These are phyloP conservation scores for Copidosoma aretas DNA, from an alignment of 2,888 invertebrate species.

Conservation along the genomic window DNA sequence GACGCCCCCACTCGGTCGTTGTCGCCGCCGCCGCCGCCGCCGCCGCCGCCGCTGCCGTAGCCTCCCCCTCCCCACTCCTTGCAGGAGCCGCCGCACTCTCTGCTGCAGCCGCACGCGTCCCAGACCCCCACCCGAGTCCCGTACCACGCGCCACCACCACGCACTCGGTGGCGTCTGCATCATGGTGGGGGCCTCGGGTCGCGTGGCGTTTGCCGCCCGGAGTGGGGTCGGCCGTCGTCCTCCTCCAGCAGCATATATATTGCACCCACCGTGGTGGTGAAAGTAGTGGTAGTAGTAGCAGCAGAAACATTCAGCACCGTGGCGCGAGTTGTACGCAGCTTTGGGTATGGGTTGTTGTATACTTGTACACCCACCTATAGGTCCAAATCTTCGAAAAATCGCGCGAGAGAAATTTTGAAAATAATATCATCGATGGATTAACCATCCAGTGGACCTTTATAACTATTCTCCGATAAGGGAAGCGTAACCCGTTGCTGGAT, in stretches of 20 bases:
- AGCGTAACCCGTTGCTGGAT: too few species aligned
- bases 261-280: not conserved
- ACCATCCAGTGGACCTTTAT: too few species aligned
- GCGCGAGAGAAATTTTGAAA: too few species aligned
- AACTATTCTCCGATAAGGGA: too few species aligned
- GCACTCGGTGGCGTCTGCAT: slow-evolving; percentile 37
- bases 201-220: slow-evolving; percentile 54
- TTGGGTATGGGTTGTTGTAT: too few species aligned
- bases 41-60: slow-evolving; percentile 24
- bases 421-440: too few species aligned
- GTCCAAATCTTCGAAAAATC: too few species aligned
- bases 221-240: slow-evolving; percentile 18
- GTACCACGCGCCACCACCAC: slow-evolving; percentile 32
- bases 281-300: too few species aligned
- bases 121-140: slow-evolving; percentile 19
- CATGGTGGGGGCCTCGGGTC: slow-evolving; percentile 57
- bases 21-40: slow-evolving; percentile 46
- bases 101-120: slow-evolving; percentile 17
- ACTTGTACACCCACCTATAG: too few species aligned
- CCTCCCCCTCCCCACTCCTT: slow-evolving; percentile 32
- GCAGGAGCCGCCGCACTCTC: slow-evolving; percentile 23
- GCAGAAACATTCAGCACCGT: too few species aligned
- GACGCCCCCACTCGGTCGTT: slow-evolving; percentile 56
- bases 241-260: slow-evolving; percentile 1
- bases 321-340: too few species aligned